Evolutionary conservation across 2,797 vertebrate genomes (phyloP).

Genomic region (Bovichtus diacanthus): DNA sequence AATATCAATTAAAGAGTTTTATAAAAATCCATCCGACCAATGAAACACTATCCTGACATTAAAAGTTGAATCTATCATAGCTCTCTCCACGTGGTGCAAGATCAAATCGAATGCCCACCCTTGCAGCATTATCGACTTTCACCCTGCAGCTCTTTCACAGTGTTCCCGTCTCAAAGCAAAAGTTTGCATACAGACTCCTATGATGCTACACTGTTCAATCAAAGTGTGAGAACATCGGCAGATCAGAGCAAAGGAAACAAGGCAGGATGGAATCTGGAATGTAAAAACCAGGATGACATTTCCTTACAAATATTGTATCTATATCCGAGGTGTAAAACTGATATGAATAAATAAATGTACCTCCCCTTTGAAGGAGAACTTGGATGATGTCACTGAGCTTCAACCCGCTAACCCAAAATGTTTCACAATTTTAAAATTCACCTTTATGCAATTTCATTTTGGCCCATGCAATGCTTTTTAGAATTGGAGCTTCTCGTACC

Average conservation of each 20-base stretch:
- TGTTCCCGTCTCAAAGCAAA: slow-evolving; percentile 55
- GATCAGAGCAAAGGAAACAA: slow-evolving; percentile 20
- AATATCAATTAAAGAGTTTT: slow-evolving; percentile 14
- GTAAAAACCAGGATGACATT: slow-evolving; percentile 7
- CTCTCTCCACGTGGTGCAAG: slow-evolving; percentile 28
- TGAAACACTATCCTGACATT: slow-evolving; percentile 21
- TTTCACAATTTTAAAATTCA: slow-evolving; percentile 14
- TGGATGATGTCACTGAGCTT: slow-evolving; percentile 5
- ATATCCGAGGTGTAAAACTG: background rate
- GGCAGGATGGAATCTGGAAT: slow-evolving; percentile 1
- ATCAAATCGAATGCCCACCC: slow-evolving; percentile 59
- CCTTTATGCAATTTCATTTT: slow-evolving; percentile 7
- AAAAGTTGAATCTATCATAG: slow-evolving; percentile 30
- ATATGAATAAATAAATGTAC: background rate
- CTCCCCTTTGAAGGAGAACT: background rate
- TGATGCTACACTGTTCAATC: slow-evolving; percentile 47
- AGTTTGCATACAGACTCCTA: slow-evolving; percentile 56
- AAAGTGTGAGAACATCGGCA: slow-evolving; percentile 17
- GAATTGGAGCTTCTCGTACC: background rate
- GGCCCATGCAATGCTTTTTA: background rate
- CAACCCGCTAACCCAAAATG: background rate
- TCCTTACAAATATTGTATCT: background rate
- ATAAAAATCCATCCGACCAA: background rate
- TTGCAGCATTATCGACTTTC: slow-evolving; percentile 66
- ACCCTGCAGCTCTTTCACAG: slow-evolving; percentile 49